These are phyloP conservation scores for Ametastegia equiseti DNA, from an alignment of 2,888 invertebrate genomes.

Conservation along the genomic window DNA sequence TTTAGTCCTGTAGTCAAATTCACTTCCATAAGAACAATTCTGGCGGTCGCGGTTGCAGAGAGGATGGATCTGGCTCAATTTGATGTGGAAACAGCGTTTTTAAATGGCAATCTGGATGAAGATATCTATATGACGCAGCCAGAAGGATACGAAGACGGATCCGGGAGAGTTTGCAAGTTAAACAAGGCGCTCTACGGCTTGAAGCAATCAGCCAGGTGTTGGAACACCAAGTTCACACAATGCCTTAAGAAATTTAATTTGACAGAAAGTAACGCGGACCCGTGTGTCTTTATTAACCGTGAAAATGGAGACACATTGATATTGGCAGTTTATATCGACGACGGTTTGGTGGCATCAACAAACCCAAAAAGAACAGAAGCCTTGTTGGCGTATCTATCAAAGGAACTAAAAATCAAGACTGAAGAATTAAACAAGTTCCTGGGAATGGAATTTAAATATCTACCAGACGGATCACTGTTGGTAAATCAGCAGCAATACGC, in stretches of 20 bases:
- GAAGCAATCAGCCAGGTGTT: constrained; percentile 53
- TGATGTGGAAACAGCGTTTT: constrained; percentile 55
- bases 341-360: no score
- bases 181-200: constrained; percentile 56
- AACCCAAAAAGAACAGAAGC: no score
- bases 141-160: constrained; percentile 50
- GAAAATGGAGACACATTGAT: no score
- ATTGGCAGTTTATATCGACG: no score
- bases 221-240: constrained; percentile 56
- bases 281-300: constrained; percentile 9
- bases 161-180: constrained; percentile 53
- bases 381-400: no score
- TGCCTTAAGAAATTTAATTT: no score
- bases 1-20: constrained; percentile 56
- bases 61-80: constrained; percentile 51
- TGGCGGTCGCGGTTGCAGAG: constrained; percentile 52
- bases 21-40: constrained; percentile 51
- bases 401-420: no score
- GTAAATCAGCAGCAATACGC: no score
- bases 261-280: constrained; percentile 53
- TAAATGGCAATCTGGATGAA: constrained; percentile 50
- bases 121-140: constrained; percentile 54
- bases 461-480: no score
- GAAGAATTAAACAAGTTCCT: no score
- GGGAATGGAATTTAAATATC: no score